Conservation (phyloP, 2,888 invertebrate species). For the Hemistola chrysoprasaria region DNA sequence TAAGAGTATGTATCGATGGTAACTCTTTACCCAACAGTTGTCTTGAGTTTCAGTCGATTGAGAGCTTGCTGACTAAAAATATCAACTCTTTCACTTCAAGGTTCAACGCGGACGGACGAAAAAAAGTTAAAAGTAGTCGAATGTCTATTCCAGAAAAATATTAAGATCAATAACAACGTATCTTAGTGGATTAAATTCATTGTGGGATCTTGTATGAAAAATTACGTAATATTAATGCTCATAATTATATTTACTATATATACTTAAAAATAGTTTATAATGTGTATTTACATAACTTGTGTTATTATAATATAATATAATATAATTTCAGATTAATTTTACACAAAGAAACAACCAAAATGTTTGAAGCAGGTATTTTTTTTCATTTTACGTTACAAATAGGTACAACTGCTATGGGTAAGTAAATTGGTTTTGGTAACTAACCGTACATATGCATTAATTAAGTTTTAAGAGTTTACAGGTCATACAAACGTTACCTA, state of each 20-base stretch:
- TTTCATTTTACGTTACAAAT: too few species aligned
- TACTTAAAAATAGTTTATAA: constrained; percentile 22
- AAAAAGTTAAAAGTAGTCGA: constrained; percentile 23
- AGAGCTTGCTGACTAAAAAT: constrained; percentile 32
- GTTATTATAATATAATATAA: constrained; percentile 18
- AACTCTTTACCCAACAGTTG: constrained; percentile 46
- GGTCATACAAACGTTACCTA: too few species aligned
- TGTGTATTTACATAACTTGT: constrained; percentile 40
- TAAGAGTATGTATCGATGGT: constrained; percentile 50
- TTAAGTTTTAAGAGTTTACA: too few species aligned
- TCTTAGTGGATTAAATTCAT: too few species aligned
- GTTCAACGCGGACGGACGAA: constrained; percentile 9
- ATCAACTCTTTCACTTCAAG: constrained; percentile 11
- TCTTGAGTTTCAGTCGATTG: constrained; percentile 35
- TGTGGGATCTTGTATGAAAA: too few species aligned
- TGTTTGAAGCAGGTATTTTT: too few species aligned
- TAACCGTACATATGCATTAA: constrained; percentile 34
- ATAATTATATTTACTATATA: constrained; percentile 20
- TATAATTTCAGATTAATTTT: too few species aligned
- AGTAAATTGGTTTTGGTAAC: constrained; percentile 64
- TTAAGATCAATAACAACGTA: too few species aligned
- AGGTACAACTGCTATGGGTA: too few species aligned
- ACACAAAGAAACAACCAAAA: too few species aligned
- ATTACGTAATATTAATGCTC: too few species aligned
- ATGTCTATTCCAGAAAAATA: constrained; percentile 23